Evolutionary conservation across 2,113 vertebrate species (phyloP).

Genomic region (Oreochromis tanganicae): DNA sequence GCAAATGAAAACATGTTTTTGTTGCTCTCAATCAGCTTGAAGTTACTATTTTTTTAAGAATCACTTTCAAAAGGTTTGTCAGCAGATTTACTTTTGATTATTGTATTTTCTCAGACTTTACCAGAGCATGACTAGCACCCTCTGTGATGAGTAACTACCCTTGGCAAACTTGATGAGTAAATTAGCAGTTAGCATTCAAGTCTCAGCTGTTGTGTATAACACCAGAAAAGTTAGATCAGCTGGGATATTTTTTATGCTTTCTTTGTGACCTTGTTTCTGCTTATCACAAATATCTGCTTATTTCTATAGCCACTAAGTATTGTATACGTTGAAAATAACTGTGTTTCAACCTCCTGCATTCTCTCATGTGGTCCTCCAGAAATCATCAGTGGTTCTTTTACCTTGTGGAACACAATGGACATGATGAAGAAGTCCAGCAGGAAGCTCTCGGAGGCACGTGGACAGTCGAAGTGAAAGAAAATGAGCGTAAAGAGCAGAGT

Average conservation of each 20-base stretch:
- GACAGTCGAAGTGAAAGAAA: constrained; percentile 95
- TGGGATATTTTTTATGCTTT: background rate
- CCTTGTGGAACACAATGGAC: constrained; percentile 95
- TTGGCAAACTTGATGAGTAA: background rate
- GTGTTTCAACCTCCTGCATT: background rate
- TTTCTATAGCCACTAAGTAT: background rate
- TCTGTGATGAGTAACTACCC: background rate
- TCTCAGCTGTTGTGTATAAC: background rate
- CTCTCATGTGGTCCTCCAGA: background rate
- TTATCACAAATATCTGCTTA: background rate
- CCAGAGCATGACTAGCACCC: background rate
- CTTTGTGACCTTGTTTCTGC: background rate
- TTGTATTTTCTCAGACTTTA: background rate
- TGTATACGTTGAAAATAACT: background rate
- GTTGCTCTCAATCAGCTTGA: background rate
- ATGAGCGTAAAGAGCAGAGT: constrained; percentile 88
- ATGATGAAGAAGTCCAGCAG: constrained; percentile 95
- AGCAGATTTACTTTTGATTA: background rate
- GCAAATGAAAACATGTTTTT: background rate
- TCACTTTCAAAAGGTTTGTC: background rate
- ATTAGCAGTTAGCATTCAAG: background rate
- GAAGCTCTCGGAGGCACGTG: constrained; percentile 89
- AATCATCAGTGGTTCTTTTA: constrained; percentile 48
- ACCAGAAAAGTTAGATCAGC: background rate
- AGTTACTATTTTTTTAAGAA: background rate